phyloP scores from a whole-genome alignment of 2,797 vertebrate genomes.

The Eulemur rubriventer region DNA sequence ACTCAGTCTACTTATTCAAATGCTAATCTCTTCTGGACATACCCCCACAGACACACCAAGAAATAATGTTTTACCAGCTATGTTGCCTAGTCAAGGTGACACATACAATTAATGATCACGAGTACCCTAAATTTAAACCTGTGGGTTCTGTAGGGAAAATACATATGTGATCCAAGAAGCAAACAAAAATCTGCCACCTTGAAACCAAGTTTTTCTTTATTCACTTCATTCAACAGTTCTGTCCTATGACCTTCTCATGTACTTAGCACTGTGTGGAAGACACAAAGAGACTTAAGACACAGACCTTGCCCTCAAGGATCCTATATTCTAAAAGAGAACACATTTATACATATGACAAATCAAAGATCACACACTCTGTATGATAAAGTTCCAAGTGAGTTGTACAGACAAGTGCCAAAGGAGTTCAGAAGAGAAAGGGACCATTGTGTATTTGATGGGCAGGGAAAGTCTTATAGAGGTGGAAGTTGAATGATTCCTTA shows the following conservation, averaged over 20 bases:
- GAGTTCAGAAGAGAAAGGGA: not conserved
- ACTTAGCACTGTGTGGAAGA: not conserved
- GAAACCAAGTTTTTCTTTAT: not conserved
- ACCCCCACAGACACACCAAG: not conserved
- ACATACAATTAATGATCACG: not conserved
- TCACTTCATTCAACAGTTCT: not conserved
- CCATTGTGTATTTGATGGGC: not conserved
- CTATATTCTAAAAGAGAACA: not conserved
- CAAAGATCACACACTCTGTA: not conserved
- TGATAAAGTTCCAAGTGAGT: not conserved
- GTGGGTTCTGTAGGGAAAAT: not conserved
- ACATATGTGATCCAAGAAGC: not conserved
- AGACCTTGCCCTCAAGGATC: not conserved
- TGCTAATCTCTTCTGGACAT: not conserved
- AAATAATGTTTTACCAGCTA: not conserved
- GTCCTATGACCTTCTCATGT: not conserved
- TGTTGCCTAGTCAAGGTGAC: not conserved
- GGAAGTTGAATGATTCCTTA: not conserved
- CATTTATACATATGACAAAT: not conserved
- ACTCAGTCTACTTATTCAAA: not conserved
- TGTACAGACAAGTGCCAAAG: not conserved
- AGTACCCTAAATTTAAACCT: not conserved
- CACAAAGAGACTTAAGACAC: not conserved
- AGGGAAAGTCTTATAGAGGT: not conserved
- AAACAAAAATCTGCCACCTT: not conserved